Conservation (phyloP, 64 coral and sea anemone species). For the Cladopsammia gracilis region DNA sequence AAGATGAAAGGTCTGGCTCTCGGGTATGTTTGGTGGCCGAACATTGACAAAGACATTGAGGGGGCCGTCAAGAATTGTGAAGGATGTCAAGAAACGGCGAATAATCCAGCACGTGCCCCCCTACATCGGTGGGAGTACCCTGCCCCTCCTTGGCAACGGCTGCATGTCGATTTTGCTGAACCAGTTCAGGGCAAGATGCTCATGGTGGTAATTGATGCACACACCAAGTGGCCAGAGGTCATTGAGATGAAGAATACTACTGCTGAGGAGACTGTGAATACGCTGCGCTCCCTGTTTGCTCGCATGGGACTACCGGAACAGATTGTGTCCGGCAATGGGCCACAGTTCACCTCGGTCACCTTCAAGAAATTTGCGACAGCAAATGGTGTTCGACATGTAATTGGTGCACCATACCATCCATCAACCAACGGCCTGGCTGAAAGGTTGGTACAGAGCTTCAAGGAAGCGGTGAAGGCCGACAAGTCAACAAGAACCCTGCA, state of each 20-base stretch:
- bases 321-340: neutral
- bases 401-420: no score
- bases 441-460: no score
- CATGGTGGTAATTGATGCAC: neutral
- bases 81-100: constrained; percentile 46
- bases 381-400: no score
- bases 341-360: neutral
- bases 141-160: constrained; percentile 48
- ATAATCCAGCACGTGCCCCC: constrained; percentile 30
- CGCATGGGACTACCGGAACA: neutral
- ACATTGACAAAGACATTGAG: constrained; percentile 62
- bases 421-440: no score
- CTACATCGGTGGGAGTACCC: constrained; percentile 65
- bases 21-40: constrained; percentile 60
- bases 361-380: neutral
- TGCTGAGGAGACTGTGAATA: neutral
- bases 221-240: neutral
- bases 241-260: neutral
- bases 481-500: no score
- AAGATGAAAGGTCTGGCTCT: neutral
- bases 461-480: no score
- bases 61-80: neutral
- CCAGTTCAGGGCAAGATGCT: constrained; percentile 19
- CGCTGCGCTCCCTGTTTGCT: neutral
- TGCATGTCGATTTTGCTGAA: constrained; percentile 64